Conservation (phyloP, 2,113 vertebrate species). For the Geococcyx californianus region DNA sequence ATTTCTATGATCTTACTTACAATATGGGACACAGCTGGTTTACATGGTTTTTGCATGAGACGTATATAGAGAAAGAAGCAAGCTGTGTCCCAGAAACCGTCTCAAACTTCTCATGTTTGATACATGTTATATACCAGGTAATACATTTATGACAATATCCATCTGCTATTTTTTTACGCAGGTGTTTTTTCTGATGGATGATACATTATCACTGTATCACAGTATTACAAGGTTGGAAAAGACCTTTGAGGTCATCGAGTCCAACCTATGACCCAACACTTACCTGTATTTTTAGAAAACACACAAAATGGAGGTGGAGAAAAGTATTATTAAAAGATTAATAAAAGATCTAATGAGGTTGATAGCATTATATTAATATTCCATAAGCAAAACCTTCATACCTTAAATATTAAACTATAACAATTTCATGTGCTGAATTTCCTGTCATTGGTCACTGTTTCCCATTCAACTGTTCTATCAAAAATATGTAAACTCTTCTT, state of each 20-base stretch:
- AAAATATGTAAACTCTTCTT: neutral
- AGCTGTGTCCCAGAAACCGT: neutral
- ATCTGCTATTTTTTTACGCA: neutral
- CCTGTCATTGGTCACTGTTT: neutral
- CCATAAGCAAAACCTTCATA: neutral
- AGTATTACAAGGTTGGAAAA: no score
- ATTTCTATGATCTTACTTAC: neutral
- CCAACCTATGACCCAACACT: no score
- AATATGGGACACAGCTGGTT: neutral
- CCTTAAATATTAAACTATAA: neutral
- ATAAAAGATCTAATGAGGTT: neutral
- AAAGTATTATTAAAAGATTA: neutral
- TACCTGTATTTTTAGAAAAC: neutral
- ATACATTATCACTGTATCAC: no score
- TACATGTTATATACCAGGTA: neutral
- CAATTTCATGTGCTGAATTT: neutral
- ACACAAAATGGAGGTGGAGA: neutral
- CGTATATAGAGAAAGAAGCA: neutral
- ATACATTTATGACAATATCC: neutral
- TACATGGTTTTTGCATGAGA: neutral
- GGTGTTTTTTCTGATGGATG: neutral
- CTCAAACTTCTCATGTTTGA: neutral
- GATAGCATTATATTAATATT: neutral
- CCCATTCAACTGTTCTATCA: neutral
- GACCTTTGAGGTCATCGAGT: no score